Percentiles rank a stretch among this genome's conserved stretches.
Evolutionary conservation across 2,797 vertebrate genomes (phyloP).

Genomic region (Hydrocynus forskahlii): DNA sequence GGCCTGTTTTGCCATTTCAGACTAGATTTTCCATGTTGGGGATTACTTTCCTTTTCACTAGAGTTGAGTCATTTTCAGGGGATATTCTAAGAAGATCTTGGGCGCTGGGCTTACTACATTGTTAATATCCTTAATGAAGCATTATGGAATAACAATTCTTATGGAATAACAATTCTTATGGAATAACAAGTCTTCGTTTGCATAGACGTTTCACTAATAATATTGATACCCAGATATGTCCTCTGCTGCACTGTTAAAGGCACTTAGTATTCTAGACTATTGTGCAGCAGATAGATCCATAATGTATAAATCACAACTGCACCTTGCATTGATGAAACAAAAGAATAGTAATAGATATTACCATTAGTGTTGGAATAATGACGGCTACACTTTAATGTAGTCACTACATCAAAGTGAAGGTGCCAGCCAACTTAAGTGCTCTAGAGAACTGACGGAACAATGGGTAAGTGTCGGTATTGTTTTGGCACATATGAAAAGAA

Average conservation of each 20-base stretch:
- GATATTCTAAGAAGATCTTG: not conserved
- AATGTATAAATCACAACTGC: not conserved
- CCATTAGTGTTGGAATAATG: not conserved
- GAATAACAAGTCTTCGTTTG: not conserved
- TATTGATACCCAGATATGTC: not conserved
- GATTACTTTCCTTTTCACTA: not conserved
- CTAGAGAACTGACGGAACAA: not conserved
- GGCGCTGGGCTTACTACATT: not conserved
- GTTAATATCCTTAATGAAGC: not conserved
- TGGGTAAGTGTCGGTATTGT: not conserved
- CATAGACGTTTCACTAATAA: not conserved
- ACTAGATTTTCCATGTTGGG: not conserved
- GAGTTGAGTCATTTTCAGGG: not conserved
- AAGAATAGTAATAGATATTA: not conserved
- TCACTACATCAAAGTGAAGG: conserved; percentile 9
- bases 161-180: no score
- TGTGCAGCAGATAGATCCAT: not conserved
- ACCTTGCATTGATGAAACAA: not conserved
- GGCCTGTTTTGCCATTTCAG: no score
- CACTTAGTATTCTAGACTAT: not conserved
- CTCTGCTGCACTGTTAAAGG: not conserved
- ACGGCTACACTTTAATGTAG: not conserved
- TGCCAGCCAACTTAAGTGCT: not conserved
- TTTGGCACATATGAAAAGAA: not conserved
- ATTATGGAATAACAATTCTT: conserved; percentile 3